Base-by-base conservation (phyloP, 2,888 invertebrate genomes). In the Scrobipalpa atriplicella region DNA sequence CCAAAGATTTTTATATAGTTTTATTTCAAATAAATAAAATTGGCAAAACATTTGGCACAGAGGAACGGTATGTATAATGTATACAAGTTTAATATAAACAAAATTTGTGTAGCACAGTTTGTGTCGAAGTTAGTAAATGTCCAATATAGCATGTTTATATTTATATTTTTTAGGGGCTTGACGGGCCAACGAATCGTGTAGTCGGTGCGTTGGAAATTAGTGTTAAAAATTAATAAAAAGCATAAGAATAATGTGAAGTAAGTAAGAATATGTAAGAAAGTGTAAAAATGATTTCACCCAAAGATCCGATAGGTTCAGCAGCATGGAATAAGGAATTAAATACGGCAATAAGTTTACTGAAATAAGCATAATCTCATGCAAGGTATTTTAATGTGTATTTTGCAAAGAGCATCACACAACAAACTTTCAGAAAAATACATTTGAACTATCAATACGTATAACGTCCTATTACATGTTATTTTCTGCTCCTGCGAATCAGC, bases 111-210 rank as follows among this genome's bases (percentile, higher is more conserved):
- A 77, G n/a, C 58, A 29, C 58, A 78, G 75, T 76, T 87, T 58
- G 58, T 38, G 38, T 38, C 58, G 58, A 16, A 58, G 58, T 58
- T 58, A 56, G 21, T 56, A 90, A 47, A 87, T 79, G 72, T 92
- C 90, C 81, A 92, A 84, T 85, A 92, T 91, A 73, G 89, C 86
- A 71, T 92, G 90, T 92, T 91, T 91, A 69, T 83, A 87, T 89
- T 87, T 91, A 85, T 87, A 87, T 92, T 92, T 92, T 91, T 92
- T 92, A 79, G 80, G 87, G 88, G 91, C 92, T 91, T 92, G 90
- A 90, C 88, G 85, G 89, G 87, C 82, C 77, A 89, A 86, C 77
- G 84, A 79, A 83, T 84, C 83, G 83, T 78, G 86, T 85, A 87
- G 86, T 91, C 90, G 87, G 91, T 90, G 89, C 85, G 51, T 62